Evolutionary conservation across 2,888 invertebrate species (phyloP).

Genomic region (Bimastos eiseni): DNA sequence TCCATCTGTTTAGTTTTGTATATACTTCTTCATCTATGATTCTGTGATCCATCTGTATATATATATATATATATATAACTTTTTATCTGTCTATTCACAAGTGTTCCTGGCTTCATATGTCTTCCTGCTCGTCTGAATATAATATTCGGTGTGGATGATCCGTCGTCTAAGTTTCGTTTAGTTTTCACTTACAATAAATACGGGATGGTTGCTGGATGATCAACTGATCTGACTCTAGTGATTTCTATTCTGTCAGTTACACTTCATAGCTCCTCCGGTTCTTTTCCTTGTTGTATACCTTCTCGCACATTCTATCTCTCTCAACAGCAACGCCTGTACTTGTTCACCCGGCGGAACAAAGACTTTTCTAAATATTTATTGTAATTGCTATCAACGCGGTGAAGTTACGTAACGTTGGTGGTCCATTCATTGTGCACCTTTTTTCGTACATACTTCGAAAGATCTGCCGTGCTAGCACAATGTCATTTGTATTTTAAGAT

Average conservation of each 20-base stretch:
- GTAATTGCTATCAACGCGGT: background rate
- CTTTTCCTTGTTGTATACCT: background rate
- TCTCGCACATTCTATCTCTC: too few relatives aligned
- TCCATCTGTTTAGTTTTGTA: background rate
- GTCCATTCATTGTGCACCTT: background rate
- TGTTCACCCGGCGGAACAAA: background rate
- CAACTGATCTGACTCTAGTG: background rate
- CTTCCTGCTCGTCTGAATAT: background rate
- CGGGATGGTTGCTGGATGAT: background rate
- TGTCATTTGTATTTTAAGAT: background rate
- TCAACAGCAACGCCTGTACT: background rate
- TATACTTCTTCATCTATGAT: background rate
- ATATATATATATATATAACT: too few relatives aligned
- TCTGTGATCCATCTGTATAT: too few relatives aligned
- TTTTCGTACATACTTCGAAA: background rate
- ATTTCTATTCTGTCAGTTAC: background rate
- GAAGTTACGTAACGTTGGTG: background rate
- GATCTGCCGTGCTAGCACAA: background rate
- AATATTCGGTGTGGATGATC: background rate
- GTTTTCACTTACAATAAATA: background rate
- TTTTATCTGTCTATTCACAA: background rate
- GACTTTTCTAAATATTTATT: background rate
- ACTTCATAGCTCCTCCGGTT: background rate
- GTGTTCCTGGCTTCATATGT: background rate
- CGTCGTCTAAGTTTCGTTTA: background rate